Base-by-base conservation (phyloP, 2,797 vertebrate species). In the Leuciscus waleckii region DNA sequence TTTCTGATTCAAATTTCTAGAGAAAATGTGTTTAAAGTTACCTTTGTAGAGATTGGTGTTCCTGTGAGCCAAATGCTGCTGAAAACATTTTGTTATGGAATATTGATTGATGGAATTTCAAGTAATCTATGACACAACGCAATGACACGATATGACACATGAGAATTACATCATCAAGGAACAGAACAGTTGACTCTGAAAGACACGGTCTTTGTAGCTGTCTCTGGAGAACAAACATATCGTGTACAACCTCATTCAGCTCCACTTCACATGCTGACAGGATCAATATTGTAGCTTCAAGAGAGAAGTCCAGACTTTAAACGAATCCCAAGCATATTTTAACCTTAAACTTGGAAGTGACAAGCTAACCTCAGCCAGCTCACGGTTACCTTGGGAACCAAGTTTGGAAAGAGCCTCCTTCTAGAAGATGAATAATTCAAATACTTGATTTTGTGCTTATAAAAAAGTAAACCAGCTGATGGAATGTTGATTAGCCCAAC, bases 381-480 rank as follows among this genome's bases (percentile, higher is more conserved):
- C 79, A 74, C 14, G n/a, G 83, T 89, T 87, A 82, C 86, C 88
- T 75, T 85, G 76, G 86, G 65, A 88, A 88, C 87, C 37, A 19
- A 75, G 37, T 81, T 63, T 58, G 21, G 81, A 67, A 23, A 4
- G 13, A 67, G 32, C 58, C 46, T 3, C 70, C 58, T 39, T 68
- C 77, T 51, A 75, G 21, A 37, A 14, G 29, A 84, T 87, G 81
- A 89, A 84, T 85, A 87, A 89, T 90, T 74, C 85, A 87, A 87
- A 86, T 39, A 26, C n/a, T 58, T 7, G 63, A 78, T 85, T 85
- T 32, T 26, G 70, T 51, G 76, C 32, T 79, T 78, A 79, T 26
- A 85, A 77, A 68, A 46, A 84, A 82, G 65, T 39, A 35, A 79
- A 43, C 1, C 4, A 69, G 37, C 9, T 58, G 67, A 73, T 2